Conservation (phyloP, 2,888 invertebrate genomes). For the Rhodophaea formosa region DNA sequence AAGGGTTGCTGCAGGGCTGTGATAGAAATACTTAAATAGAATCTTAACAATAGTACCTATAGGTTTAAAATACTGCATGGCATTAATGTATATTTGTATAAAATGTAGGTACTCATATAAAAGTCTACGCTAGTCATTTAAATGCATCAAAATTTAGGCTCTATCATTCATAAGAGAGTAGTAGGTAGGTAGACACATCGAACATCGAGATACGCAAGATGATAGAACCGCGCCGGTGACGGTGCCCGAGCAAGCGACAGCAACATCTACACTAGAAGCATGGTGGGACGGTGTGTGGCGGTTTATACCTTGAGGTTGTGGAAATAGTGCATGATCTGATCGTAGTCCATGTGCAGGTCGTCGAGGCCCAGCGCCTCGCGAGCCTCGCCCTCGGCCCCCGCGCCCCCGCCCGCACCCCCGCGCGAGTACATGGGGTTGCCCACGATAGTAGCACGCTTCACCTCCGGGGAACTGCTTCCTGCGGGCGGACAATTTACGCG, state of each 20-base stretch:
- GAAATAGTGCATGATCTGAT: constrained; percentile 98
- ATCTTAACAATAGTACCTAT: constrained; percentile 41
- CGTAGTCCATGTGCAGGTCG: constrained; percentile 97
- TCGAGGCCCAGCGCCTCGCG: constrained; percentile 87
- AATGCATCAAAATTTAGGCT: constrained; percentile 78
- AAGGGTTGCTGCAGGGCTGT: constrained; percentile 47
- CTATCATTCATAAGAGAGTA: constrained; percentile 71
- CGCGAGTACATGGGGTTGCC: constrained; percentile 94
- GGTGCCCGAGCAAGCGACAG: constrained; percentile 56
- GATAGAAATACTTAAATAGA: constrained; percentile 45
- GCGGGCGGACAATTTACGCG: constrained; percentile 7
- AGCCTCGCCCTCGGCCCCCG: constrained; percentile 61
- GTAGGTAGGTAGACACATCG: constrained; percentile 37
- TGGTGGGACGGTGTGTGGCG: constrained; percentile 58
- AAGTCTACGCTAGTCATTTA: constrained; percentile 69
- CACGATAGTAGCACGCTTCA: constrained; percentile 91
- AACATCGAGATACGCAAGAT: constrained; percentile 56
- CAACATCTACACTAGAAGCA: constrained; percentile 75
- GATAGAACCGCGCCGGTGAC: constrained; percentile 49
- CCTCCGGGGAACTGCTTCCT: constrained; percentile 81
- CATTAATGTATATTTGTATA: constrained; percentile 67
- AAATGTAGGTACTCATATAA: constrained; percentile 70
- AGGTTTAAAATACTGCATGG: constrained; percentile 71
- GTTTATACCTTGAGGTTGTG: constrained; percentile 95
- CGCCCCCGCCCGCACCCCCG: constrained; percentile 50